Conservation (phyloP, 2,888 invertebrate genomes). For the Buathra laborator region DNA sequence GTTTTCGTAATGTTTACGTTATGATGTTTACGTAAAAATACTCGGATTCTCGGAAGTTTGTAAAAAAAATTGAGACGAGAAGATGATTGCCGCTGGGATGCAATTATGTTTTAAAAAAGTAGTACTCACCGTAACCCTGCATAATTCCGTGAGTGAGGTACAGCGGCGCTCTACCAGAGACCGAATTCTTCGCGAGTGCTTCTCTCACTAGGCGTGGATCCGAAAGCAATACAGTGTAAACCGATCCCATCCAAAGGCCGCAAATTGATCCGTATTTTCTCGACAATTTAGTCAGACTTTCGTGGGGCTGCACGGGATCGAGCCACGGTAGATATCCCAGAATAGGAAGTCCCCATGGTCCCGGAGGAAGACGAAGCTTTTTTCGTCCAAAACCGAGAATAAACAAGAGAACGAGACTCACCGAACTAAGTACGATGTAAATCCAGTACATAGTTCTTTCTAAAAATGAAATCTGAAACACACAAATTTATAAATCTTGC, state of each 20-base stretch:
- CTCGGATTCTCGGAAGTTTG: not conserved
- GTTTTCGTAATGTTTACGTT: not conserved
- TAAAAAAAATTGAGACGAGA: not conserved
- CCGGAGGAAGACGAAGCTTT: constrained; percentile 89
- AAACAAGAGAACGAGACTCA: constrained; percentile 38
- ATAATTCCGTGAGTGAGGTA: constrained; percentile 95
- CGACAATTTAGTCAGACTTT: constrained; percentile 89
- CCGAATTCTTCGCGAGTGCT: constrained; percentile 90
- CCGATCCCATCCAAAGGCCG: constrained; percentile 90
- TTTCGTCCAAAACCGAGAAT: constrained; percentile 70
- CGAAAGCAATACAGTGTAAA: constrained; percentile 92
- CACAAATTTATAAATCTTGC: not conserved
- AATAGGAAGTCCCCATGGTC: constrained; percentile 92
- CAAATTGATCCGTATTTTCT: constrained; percentile 91
- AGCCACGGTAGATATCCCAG: constrained; percentile 93
- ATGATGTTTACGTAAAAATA: not conserved
- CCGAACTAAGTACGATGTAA: constrained; percentile 27
- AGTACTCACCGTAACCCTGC: constrained; percentile 93
- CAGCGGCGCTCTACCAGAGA: constrained; percentile 92
- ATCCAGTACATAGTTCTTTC: constrained; percentile 41
- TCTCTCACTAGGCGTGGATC: constrained; percentile 91
- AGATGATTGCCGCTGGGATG: not conserved
- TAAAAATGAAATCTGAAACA: constrained; percentile 15
- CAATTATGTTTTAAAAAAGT: not conserved
- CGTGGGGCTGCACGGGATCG: constrained; percentile 89